Evolutionary conservation across 2,113 vertebrate genomes (phyloP), one percentile per base, ranked within the genome.

Genomic region (Grammomys dolichurus): DNA sequence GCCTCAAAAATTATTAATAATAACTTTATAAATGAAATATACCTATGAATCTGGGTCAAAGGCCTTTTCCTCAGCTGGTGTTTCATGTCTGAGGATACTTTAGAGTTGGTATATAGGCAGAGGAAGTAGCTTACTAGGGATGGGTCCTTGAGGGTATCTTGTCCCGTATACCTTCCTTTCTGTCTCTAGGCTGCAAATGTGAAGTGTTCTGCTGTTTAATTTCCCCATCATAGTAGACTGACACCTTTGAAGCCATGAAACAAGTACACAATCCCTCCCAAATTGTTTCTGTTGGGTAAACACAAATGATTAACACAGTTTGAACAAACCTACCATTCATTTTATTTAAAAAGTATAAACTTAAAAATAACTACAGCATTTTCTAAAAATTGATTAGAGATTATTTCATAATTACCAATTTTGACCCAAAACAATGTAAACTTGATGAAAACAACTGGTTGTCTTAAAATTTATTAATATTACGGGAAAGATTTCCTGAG

Each of bases 341-440:
- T 86, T 88, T 70, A 80, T 51, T 63, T 31, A 26, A 31, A 67
- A 95, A 33, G 24, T 33, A 94, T 11, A 91, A 46, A 89, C 22
- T 43, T 75, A 54, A 19, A 72, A 54, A 87, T 17, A 95, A 70
- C 48, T 90, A 12, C 1, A 58, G 17, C 26, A 78, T 3, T 89
- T 24, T 73, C 89, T 24, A 75, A 65, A 87, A 69, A 69, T 63
- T 43, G 7, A 76, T 58, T 90, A 88, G 70, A 19, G 51, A 58
- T 43, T 91, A 86, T 77, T 40, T 75, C 9, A 48, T 60, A 92
- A 87, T 87, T 94, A 78, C 0, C 22, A 69, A 91, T 60, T 89
- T 81, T 58, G 69, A 81, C 43, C 33, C 69, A 93, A 94, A 93
- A 87, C 40, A 90, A 91, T 84, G 60, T 4, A 87, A 81, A 36